These are phyloP conservation scores for Protodeltote pygarga DNA, from an alignment of 2,888 invertebrate species.

Conservation along the genomic window DNA sequence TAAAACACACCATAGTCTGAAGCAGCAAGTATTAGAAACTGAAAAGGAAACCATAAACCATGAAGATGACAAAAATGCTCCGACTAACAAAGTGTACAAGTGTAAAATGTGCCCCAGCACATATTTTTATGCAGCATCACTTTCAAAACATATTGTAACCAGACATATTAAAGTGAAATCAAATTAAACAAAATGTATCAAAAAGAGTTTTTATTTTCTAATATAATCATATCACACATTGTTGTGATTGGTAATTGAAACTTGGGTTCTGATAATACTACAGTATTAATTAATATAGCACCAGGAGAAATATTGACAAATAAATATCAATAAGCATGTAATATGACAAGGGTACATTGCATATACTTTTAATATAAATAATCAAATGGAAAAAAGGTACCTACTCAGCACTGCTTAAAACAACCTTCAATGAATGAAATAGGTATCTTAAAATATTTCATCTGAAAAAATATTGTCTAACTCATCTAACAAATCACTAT, in stretches of 20 bases:
- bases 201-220: constrained; percentile 10
- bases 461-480: constrained; percentile 76
- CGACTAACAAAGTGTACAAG: constrained; percentile 54
- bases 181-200: constrained; percentile 37
- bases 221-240: constrained; percentile 20
- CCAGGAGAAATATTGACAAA: too few species aligned
- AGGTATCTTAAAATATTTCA: constrained; percentile 69
- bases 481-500: constrained; percentile 66
- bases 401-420: neutral
- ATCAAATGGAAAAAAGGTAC: too few species aligned
- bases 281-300: too few species aligned
- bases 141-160: constrained; percentile 76
- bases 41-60: constrained; percentile 25
- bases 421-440: neutral
- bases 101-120: constrained; percentile 77
- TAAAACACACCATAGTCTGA: constrained; percentile 60
- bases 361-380: too few species aligned
- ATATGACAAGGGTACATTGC: too few species aligned
- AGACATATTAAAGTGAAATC: constrained; percentile 68
- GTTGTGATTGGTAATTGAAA: neutral
- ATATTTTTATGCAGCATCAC: constrained; percentile 68
- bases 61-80: constrained; percentile 17
- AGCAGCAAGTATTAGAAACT: constrained; percentile 22
- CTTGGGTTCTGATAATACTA: too few species aligned
- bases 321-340: too few species aligned